Base-by-base conservation (phyloP, 2,888 invertebrate genomes). In the Blastobasis lacticolella region DNA sequence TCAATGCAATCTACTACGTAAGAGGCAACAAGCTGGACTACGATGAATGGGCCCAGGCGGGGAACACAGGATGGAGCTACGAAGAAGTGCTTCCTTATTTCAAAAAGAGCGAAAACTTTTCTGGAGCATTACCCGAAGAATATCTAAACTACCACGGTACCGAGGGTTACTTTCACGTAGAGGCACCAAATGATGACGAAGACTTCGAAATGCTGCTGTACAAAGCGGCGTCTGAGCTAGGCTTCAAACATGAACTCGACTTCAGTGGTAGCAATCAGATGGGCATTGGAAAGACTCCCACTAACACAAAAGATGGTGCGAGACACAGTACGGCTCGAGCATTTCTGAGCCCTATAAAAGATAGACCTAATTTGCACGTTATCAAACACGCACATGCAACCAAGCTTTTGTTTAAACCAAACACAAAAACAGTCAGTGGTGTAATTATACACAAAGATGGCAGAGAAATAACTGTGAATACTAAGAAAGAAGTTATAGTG, bases 1-100 rank as follows among this genome's bases (percentile, higher is more conserved):
- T 90, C 38, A 92, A 91, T 63, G 90, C 72, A 36, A 90, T 91
- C 86, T 80, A 90, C 52, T 91, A 90, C 60, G 79, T 91, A 5
- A 81, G 90, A 47, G 91, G 90, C 0, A 89, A 87, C 58, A 80
- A 74, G 4, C 56, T 66, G 2, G 90, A 91, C 61, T 92, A 89
- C 53, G 81, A 90, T 42, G 73, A 80, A 56, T 92, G 92, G 92
- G 86, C 83, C 23, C 73, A 71, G 0, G 59, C 72, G 10, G 91
- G 91, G 3, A 90, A 91, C 55, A 51, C 66, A 0, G 89, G 90
- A 1, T 92, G 92, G 91, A 83, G 86, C 44, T 91, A 90, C 69
- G 72, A 89, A 7, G 84, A 89, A 5, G 82, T 90, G 0, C 58
- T 83, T 0, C 77, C 84, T 0, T 91, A 87, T 57, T 89, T 89